Evolutionary conservation across 2,888 invertebrate species (phyloP), one percentile per base, ranked within the genome.

Genomic region (Epinotia brunnichana): DNA sequence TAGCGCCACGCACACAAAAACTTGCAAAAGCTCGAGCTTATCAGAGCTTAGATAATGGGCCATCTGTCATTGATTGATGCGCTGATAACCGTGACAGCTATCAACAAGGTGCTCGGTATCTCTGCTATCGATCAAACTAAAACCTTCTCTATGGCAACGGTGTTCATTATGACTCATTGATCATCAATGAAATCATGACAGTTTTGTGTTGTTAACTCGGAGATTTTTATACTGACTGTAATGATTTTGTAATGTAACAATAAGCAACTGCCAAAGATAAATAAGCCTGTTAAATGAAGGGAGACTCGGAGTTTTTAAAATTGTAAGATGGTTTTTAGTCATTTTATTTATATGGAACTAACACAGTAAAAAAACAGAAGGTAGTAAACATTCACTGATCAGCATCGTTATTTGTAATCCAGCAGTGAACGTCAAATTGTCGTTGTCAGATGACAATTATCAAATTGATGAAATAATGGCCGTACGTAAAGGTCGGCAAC

Each of bases 41-140:
- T 63, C 63, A 35, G n/a, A 15, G 57, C 57, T 21, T 41, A 21
- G 39, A 11, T 54, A n/a, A 56, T 54, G n/a, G n/a, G 2, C 66
- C 66, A 66, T 66, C 66, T 66, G 54, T 54, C 56, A 13, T 19
- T 66, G 66, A 66, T 66, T 66, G 66, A 56, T 56, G 11, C 66
- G 10, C n/a, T 56, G 66, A 66, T 66, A 66, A 41, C 66, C 29
- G 17, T 51, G 62, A 63, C 62, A 63, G 24, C n/a, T 62, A 24
- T 62, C 66, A 66, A 56, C 39, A 41, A 54, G 62, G 24, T 24
- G 48, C 24, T n/a, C 48, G 48, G 48, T 63, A 63, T 63, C 62
- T 57, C 2, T 7, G n/a, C 24, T 41, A 41, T 24, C 15, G 41
- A 66, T 41, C 53, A 66, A 56, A 21, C 66, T 11, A 66, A 66